Evolutionary conservation across 2,113 vertebrate genomes (phyloP).

Genomic region (Oenanthe oenanthe): DNA sequence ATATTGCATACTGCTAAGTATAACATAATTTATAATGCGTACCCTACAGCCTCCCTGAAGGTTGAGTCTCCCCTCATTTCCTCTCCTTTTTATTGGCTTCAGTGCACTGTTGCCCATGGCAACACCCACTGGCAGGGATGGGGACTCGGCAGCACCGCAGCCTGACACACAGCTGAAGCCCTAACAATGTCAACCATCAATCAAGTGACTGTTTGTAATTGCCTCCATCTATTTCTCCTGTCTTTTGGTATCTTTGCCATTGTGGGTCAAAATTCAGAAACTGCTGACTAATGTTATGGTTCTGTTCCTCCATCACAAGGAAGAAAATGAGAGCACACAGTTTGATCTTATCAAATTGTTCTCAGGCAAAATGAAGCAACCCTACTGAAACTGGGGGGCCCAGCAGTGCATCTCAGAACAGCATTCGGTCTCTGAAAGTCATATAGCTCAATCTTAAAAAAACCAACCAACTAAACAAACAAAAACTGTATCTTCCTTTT

Average conservation of each 20-base stretch:
- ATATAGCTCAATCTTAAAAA: neutral
- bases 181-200: constrained; percentile 84
- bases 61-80: constrained; percentile 74
- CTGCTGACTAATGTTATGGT: constrained; percentile 78
- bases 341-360: constrained; percentile 24
- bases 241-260: constrained; percentile 74
- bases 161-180: constrained; percentile 73
- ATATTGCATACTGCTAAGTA: constrained; percentile 62
- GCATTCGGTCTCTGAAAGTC: neutral
- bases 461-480: neutral
- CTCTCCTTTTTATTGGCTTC: constrained; percentile 78
- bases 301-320: constrained; percentile 43
- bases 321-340: neutral
- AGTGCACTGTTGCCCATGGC: constrained; percentile 79
- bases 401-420: neutral
- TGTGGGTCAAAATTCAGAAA: constrained; percentile 78
- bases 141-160: constrained; percentile 70
- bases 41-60: constrained; percentile 69
- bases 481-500: neutral
- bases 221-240: constrained; percentile 83
- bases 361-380: neutral
- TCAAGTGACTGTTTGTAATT: constrained; percentile 80
- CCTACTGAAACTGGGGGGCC: neutral
- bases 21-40: constrained; percentile 74
- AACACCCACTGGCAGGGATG: constrained; percentile 74